A percentile compares a stretch with the other conserved stretches of the same genome.
Conservation (phyloP, 2,888 invertebrate species). For the Sminthurides aquaticus region DNA sequence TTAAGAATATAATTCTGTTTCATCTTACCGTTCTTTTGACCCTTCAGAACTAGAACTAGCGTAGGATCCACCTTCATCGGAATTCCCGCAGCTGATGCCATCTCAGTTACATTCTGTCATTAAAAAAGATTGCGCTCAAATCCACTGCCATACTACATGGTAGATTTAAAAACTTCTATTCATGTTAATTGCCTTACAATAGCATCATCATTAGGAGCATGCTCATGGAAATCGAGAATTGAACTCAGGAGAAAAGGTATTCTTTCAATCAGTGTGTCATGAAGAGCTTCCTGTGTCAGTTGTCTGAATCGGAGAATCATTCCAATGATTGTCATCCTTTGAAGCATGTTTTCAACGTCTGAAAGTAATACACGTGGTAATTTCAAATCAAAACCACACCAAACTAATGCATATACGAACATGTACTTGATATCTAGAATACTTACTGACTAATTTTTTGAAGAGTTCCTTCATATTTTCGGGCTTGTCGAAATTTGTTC, state of each 20-base stretch:
- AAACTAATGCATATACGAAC: too few species aligned
- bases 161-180: not conserved
- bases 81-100: slow-evolving; percentile 94
- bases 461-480: slow-evolving; percentile 97
- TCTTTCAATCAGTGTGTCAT: slow-evolving; percentile 84
- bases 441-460: slow-evolving; percentile 64
- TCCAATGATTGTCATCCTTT: slow-evolving; percentile 95
- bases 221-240: slow-evolving; percentile 87
- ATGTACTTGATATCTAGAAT: too few species aligned
- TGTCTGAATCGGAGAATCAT: slow-evolving; percentile 93
- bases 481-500: slow-evolving; percentile 97
- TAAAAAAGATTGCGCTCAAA: slow-evolving; percentile 45
- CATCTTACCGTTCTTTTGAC: slow-evolving; percentile 61
- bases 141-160: not conserved
- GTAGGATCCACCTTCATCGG: slow-evolving; percentile 92
- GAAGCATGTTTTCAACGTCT: slow-evolving; percentile 88
- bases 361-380: slow-evolving; percentile 38
- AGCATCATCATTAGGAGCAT: slow-evolving; percentile 81
- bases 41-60: slow-evolving; percentile 77
- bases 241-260: slow-evolving; percentile 95
- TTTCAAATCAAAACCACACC: too few species aligned
- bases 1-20: too few species aligned
- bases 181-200: slow-evolving; percentile 48
- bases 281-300: slow-evolving; percentile 84
- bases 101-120: slow-evolving; percentile 88